A percentile compares a stretch with the other conserved stretches of the same genome.
These are phyloP conservation scores for Laothoe populi DNA, from an alignment of 2,888 invertebrate species.

Conservation along the genomic window DNA sequence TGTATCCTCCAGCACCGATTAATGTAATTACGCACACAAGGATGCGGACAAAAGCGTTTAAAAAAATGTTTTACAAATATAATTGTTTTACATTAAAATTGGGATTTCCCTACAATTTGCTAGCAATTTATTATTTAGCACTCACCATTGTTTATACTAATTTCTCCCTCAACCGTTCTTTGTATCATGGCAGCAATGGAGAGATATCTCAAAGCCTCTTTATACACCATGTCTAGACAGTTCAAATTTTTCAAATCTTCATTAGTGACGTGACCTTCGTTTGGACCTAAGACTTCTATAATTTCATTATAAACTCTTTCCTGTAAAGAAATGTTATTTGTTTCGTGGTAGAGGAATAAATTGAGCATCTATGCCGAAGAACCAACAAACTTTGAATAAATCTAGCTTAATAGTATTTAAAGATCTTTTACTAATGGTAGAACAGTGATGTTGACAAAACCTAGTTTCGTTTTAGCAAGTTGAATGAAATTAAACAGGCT, in stretches of 20 bases:
- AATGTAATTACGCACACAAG: no score
- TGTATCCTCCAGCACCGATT: no score
- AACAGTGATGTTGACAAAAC: no score
- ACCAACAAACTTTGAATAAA: no score
- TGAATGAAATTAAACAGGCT: no score
- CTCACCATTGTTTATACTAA: conserved; percentile 64
- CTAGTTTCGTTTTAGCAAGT: no score
- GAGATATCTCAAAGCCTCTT: conserved; percentile 65
- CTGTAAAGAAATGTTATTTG: conserved; percentile 44
- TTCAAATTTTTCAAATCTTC: conserved; percentile 59
- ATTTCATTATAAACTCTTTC: conserved; percentile 68
- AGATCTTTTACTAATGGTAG: no score
- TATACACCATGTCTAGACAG: conserved; percentile 68
- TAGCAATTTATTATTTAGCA: background rate
- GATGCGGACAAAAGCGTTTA: no score
- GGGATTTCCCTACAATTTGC: no score
- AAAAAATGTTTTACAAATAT: no score
- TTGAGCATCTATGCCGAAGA: background rate
- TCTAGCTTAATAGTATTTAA: no score
- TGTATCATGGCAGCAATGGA: conserved; percentile 71
- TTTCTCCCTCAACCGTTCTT: conserved; percentile 66
- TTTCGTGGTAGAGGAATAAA: background rate
- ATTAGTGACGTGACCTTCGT: conserved; percentile 47
- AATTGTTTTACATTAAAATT: no score
- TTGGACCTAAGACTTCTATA: conserved; percentile 51